Conservation (phyloP, 2,797 vertebrate species). For the Pangasius macronema region DNA sequence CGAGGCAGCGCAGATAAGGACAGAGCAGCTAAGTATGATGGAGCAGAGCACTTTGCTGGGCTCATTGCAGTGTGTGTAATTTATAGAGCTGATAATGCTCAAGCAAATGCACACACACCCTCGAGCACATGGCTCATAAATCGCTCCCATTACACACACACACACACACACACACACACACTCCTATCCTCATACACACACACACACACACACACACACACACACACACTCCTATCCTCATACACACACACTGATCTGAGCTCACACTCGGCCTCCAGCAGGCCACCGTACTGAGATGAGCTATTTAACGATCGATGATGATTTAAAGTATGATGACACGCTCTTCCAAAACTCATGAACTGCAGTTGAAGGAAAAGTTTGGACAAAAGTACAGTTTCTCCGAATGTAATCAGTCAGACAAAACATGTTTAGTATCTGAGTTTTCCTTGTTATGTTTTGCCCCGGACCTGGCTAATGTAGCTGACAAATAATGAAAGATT, state of each 20-base stretch:
- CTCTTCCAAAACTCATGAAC: neutral
- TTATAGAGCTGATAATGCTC: conserved; percentile 56
- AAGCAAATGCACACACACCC: conserved; percentile 21
- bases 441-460: neutral
- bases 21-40: conserved; percentile 56
- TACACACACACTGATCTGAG: neutral
- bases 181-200: neutral
- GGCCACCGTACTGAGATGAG: neutral
- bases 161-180: neutral
- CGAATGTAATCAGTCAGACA: neutral
- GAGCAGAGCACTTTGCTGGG: conserved; percentile 47
- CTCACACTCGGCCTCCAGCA: neutral
- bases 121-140: conserved; percentile 45
- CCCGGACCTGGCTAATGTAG: neutral
- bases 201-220: neutral
- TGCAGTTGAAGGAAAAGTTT: neutral
- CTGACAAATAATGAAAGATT: neutral
- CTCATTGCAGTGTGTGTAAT: conserved; percentile 50
- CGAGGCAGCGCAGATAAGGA: conserved; percentile 38
- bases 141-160: conserved; percentile 39
- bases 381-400: neutral
- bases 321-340: neutral
- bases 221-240: neutral
- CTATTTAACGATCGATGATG: neutral
- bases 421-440: neutral